These are phyloP conservation scores for Pocillopora meandrina DNA, from an alignment of 92 coral and sea anemone species.

Conservation along the genomic window DNA sequence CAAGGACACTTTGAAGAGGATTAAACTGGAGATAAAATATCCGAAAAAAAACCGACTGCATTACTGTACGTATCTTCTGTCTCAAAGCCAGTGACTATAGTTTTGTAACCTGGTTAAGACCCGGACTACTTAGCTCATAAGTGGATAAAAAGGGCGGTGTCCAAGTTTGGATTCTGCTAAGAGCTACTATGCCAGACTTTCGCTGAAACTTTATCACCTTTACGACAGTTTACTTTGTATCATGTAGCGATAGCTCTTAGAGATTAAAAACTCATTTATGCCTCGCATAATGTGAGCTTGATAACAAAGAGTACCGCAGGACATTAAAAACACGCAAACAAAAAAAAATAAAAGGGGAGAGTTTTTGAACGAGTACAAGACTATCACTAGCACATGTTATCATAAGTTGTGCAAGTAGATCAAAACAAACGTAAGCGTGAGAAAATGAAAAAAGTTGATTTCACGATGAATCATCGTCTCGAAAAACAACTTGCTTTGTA, in stretches of 20 bases:
- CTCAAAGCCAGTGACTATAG: not conserved
- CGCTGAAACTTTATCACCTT: not conserved
- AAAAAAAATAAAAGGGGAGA: not conserved
- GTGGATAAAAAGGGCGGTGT: constrained; percentile 33
- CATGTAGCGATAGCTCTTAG: constrained; percentile 11
- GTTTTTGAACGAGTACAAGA: not conserved
- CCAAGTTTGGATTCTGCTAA: constrained; percentile 12
- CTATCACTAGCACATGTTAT: not conserved
- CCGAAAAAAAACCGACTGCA: constrained; percentile 20
- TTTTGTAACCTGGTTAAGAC: constrained; percentile 8
- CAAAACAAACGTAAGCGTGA: not conserved
- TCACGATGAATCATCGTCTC: not conserved
- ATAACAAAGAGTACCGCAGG: constrained; percentile 12
- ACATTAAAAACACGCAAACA: constrained; percentile 18
- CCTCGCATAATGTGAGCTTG: not conserved
- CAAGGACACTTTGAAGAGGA: constrained; percentile 31
- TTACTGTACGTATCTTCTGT: constrained; percentile 41
- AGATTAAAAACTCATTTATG: constrained; percentile 29
- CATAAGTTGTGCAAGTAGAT: not conserved
- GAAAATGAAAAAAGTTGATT: not conserved
- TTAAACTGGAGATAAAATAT: constrained; percentile 1
- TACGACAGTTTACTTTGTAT: constrained; percentile 17
- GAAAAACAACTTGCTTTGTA: not conserved
- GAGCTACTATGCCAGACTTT: constrained; percentile 17
- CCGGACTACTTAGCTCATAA: constrained; percentile 9